phyloP scores from a whole-genome alignment of 2,113 vertebrate genomes.

The Lampris incognitus region DNA sequence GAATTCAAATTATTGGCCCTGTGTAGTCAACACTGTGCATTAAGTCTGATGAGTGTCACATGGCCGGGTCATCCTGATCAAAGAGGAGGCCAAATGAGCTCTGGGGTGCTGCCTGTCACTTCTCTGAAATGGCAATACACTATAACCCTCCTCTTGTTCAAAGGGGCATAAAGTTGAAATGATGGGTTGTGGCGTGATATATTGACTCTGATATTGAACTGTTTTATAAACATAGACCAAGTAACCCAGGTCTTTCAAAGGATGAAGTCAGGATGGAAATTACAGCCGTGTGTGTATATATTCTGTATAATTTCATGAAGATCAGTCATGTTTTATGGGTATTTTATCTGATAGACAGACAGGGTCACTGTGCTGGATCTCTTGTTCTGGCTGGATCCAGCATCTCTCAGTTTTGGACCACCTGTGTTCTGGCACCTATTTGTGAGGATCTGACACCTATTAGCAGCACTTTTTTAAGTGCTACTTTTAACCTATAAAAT shows the following conservation, averaged over 20 bases:
- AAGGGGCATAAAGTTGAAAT: conserved; percentile 9
- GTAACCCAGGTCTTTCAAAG: conserved; percentile 40
- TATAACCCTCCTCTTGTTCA: background rate
- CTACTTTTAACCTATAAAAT: too few species aligned
- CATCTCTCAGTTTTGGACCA: too few species aligned
- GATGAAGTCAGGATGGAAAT: conserved; percentile 20
- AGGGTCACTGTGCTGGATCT: too few species aligned
- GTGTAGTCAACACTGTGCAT: conserved; percentile 8
- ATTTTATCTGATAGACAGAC: too few species aligned
- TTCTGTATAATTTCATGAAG: background rate
- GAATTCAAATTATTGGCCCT: conserved; percentile 10
- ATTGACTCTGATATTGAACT: conserved; percentile 10
- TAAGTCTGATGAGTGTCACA: conserved; percentile 33
- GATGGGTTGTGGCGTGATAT: conserved; percentile 8
- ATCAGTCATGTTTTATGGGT: background rate
- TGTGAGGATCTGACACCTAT: too few species aligned
- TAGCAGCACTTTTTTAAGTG: too few species aligned
- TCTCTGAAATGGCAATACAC: conserved; percentile 13
- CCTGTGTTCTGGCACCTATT: too few species aligned
- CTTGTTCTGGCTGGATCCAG: too few species aligned
- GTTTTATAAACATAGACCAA: conserved; percentile 11
- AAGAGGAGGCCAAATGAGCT: conserved; percentile 48
- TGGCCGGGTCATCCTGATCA: conserved; percentile 34
- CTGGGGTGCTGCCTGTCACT: background rate
- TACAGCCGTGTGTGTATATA: background rate